Evolutionary conservation across 2,888 invertebrate species (phyloP), one percentile per base, ranked within the genome.

Genomic region (Taenaris catops): DNA sequence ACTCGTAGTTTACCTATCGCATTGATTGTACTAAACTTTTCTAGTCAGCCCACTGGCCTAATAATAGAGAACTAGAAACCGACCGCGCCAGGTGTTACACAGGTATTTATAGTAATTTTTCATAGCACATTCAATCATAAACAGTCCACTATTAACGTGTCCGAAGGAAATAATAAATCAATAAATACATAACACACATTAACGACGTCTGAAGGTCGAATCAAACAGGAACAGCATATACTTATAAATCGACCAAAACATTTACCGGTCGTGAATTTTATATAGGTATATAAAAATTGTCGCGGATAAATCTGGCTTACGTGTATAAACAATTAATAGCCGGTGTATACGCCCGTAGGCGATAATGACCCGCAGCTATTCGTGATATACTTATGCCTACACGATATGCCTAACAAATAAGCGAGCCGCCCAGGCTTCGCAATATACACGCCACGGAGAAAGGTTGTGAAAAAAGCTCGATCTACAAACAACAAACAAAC

Each of bases 121-220:
- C 27, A 27, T 28, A 27, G 8, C 17, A 17, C 25, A 24, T 24
- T 27, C 32, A 25, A 41, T 29, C 20, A 20, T 28, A 23, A 34
- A 17, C 23, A 9, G 10, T 29, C 31, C 14, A 18, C 35, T 19
- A 35, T 14, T n/a, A n/a, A 26, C 25, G 26, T 23, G 26, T 32
- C 29, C 35, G 41, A 35, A 36, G 55, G 53, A 56, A 55, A 41
- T 34, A 39, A 40, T 59, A 56, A 61, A 65, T 59, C 58, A 59
- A 61, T 62, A 53, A 45, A 56, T 55, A 57, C 48, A 47, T 49
- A 51, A 21, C 29, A 14, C 48, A 55, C 57, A 58, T 64, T 51
- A 55, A 51, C 49, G 41, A 35, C 25, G 45, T 38, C 34, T 47
- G 51, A 63, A 66, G 63, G 60, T 47, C 48, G 33, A 8, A 17